Conservation (phyloP, 2,888 invertebrate genomes). For the Drosophila acutilabella region DNA sequence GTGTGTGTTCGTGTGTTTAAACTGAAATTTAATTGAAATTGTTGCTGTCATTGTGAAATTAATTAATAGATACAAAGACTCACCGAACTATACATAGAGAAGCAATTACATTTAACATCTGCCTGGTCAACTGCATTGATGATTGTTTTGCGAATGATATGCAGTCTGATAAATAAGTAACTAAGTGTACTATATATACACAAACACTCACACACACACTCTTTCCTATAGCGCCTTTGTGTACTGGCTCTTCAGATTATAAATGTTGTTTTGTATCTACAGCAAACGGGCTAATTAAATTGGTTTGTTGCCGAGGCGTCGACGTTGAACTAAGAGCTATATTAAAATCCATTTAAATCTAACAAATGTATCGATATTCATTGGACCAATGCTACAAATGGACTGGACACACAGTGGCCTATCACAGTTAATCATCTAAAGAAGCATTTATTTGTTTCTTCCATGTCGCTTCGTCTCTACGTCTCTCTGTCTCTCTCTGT, state of each 20-base stretch:
- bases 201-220: too few species aligned
- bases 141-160: constrained; percentile 48
- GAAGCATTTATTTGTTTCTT: constrained; percentile 65
- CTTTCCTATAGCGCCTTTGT: too few species aligned
- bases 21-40: constrained; percentile 78
- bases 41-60: constrained; percentile 74
- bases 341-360: constrained; percentile 78
- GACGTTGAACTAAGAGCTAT: constrained; percentile 43
- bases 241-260: constrained; percentile 62
- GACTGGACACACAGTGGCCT: constrained; percentile 48
- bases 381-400: constrained; percentile 47
- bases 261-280: constrained; percentile 40
- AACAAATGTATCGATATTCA: constrained; percentile 68
- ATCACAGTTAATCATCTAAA: constrained; percentile 79
- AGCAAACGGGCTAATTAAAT: constrained; percentile 63
- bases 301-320: constrained; percentile 54
- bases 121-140: constrained; percentile 62
- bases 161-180: constrained; percentile 47
- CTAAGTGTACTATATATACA: neutral
- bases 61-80: constrained; percentile 58
- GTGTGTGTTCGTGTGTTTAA: constrained; percentile 47
- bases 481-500: constrained; percentile 3
- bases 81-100: constrained; percentile 35
- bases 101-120: constrained; percentile 76
- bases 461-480: constrained; percentile 8